Conservation (phyloP, 1,140 invertebrate species). For the Artemia franciscana region DNA sequence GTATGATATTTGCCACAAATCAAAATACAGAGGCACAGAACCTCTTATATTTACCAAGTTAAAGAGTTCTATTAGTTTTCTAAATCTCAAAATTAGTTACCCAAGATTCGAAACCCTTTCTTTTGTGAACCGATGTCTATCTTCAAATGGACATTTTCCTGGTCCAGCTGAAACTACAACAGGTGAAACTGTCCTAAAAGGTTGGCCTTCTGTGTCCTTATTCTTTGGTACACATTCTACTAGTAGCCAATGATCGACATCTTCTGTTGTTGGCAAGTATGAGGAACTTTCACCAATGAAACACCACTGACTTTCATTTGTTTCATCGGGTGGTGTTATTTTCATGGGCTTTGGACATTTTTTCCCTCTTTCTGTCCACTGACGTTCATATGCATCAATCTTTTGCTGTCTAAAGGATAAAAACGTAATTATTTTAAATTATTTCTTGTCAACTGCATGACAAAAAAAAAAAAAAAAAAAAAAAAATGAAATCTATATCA, state of each 20-base stretch:
- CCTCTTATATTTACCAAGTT: background rate
- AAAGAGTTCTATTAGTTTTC: background rate
- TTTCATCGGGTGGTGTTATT: background rate
- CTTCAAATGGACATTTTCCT: conserved; percentile 51
- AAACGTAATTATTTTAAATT: too few species aligned
- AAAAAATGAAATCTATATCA: too few species aligned
- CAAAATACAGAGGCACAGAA: conserved; percentile 6
- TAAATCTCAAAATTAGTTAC: conserved; percentile 15
- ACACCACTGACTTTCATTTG: conserved; percentile 24
- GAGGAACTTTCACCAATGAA: conserved; percentile 28
- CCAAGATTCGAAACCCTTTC: conserved; percentile 24
- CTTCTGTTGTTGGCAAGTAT: conserved; percentile 28
- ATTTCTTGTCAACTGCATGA: too few species aligned
- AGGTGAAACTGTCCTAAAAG: conserved; percentile 28
- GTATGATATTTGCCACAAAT: too few species aligned
- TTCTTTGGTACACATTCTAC: conserved; percentile 33
- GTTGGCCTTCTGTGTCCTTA: conserved; percentile 27
- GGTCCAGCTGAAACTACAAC: conserved; percentile 39
- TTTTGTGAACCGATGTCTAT: conserved; percentile 41
- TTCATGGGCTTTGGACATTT: background rate
- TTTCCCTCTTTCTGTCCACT: background rate
- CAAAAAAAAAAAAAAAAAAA: too few species aligned
- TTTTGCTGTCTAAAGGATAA: background rate
- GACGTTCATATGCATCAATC: background rate
- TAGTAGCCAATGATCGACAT: conserved; percentile 39